These are phyloP conservation scores for Pachyramphus minor DNA, from an alignment of 2,113 vertebrate genomes.

Conservation along the genomic window DNA sequence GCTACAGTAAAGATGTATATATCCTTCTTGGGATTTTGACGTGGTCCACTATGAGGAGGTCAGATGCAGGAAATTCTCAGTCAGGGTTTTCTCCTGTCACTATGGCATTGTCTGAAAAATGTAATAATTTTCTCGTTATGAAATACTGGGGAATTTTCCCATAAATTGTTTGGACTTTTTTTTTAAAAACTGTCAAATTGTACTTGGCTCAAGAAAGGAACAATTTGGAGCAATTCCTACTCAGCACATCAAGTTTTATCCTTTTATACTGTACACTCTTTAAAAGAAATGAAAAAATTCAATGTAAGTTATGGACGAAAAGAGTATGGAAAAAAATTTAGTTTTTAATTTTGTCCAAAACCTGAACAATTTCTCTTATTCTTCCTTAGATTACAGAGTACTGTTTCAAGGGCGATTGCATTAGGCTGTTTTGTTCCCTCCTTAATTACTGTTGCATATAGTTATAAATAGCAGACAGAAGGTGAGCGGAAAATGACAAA, in stretches of 20 bases:
- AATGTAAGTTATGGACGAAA: not conserved
- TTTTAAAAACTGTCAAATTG: not conserved
- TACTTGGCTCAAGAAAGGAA: not conserved
- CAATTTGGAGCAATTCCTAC: not conserved
- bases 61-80: not conserved
- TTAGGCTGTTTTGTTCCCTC: conserved; percentile 15
- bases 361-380: not conserved
- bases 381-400: not conserved
- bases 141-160: not conserved
- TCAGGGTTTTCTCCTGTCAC: not conserved
- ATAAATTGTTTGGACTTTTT: not conserved
- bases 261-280: not conserved
- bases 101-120: not conserved
- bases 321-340: not conserved
- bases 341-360: not conserved
- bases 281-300: not conserved
- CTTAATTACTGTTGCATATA: conserved; percentile 56
- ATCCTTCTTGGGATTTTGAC: not conserved
- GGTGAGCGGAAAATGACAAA: conserved; percentile 66
- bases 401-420: conserved; percentile 5
- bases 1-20: not conserved
- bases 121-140: not conserved
- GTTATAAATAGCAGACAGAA: conserved; percentile 69
- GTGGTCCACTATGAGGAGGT: not conserved
- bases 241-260: not conserved